Base-by-base conservation (phyloP, 1,140 invertebrate genomes). In the Danaus plexippus region DNA sequence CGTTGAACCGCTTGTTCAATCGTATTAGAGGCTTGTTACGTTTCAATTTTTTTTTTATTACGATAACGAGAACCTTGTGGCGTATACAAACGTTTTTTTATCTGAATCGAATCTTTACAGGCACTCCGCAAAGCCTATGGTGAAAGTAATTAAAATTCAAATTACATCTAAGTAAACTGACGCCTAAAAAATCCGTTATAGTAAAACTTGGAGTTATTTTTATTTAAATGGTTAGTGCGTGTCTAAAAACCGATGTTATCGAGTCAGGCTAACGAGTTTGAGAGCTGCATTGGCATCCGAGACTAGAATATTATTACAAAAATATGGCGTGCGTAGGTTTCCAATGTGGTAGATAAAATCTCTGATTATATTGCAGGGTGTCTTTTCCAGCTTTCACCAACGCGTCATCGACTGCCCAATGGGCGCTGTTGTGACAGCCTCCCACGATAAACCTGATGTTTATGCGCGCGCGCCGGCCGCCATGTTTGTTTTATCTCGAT, bases 401-500 rank as follows among this genome's bases (percentile, higher is more conserved):
- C 68, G 71, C 73, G 69, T 83, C 74, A 80, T 68, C 65, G 63
- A 61, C 41, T 69, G 68, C 59, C 73, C 78, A 71, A 60, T 72
- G 77, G 73, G 65, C 73, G 75, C 67, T 86, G 80, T 86, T 86
- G 77, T 85, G 83, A 85, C 83, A 86, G 81, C 83, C 72, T 86
- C 83, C 83, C 80, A 86, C 78, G 83, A 83, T 86, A 86, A 84
- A 82, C 73, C 75, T 54, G 59, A 71, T 75, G 79, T 82, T 82
- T 84, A 84, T 81, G 78, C 77, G 73, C 79, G 77, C 73, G 74
- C 79, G 82, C 75, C 72, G 80, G 64, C 78, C 75, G 83, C 83
- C 83, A 85, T 86, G 80, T 85, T 86, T 84, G 78, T 83, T 86
- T 85, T 86, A 85, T 86, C 81, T 77, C 70, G 75, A 79, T 78